phyloP scores from a whole-genome alignment of 2,113 vertebrate species.

The Bambusicola thoracicus region DNA sequence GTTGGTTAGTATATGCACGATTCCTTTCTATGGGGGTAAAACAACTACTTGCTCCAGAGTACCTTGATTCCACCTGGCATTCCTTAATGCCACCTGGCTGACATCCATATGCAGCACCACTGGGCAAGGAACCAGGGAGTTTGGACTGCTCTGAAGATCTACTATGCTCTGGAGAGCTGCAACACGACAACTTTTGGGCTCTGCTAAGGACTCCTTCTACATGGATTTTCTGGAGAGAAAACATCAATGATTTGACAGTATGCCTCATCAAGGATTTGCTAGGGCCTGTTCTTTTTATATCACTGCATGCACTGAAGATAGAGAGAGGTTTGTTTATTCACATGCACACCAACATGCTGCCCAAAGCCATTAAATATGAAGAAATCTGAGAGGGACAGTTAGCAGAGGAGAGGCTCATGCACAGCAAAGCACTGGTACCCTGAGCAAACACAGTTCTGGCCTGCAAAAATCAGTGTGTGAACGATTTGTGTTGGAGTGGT shows the following conservation, averaged over 20 bases:
- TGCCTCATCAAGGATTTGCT: constrained; percentile 55
- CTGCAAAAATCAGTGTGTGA: background rate
- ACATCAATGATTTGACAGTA: background rate
- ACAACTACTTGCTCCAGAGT: background rate
- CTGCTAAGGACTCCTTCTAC: background rate
- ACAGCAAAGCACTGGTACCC: constrained; percentile 35
- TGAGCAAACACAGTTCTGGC: constrained; percentile 54
- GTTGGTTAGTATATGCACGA: background rate
- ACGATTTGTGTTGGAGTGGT: background rate
- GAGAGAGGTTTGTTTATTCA: constrained; percentile 6
- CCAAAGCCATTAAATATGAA: constrained; percentile 49
- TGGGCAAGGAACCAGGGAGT: background rate
- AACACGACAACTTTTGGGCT: background rate
- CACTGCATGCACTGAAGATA: constrained; percentile 43
- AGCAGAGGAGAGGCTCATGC: constrained; percentile 36
- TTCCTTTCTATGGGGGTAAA: background rate
- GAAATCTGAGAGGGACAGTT: background rate
- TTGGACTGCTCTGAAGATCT: background rate
- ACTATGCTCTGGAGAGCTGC: background rate
- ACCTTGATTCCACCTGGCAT: background rate
- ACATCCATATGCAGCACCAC: background rate
- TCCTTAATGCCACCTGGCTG: background rate
- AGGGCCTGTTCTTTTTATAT: background rate
- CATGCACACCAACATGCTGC: constrained; percentile 51
- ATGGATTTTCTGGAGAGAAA: background rate